Percentiles rank a stretch among this genome's conserved stretches.
Conservation (phyloP, 2,113 vertebrate genomes). For the Lota lota region DNA sequence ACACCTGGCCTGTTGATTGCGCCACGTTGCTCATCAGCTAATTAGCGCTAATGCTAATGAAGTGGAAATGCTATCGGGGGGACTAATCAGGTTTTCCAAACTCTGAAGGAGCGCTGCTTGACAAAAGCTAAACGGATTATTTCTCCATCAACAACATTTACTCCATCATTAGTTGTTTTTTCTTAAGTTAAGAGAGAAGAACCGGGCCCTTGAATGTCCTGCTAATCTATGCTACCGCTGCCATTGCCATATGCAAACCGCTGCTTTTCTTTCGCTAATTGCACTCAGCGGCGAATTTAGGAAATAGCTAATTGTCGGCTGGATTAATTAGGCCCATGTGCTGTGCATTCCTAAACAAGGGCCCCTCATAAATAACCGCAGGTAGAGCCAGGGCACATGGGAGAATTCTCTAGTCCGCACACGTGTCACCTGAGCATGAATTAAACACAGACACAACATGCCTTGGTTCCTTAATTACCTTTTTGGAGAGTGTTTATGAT, state of each 20-base stretch:
- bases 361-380: conserved; percentile 94
- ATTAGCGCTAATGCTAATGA: conserved; percentile 74
- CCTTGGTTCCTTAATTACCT: conserved; percentile 4
- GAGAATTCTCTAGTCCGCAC: conserved; percentile 78
- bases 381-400: conserved; percentile 86
- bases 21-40: conserved; percentile 33
- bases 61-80: conserved; percentile 59
- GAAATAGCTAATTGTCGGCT: conserved; percentile 98
- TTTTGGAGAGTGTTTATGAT: no score
- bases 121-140: conserved; percentile 88
- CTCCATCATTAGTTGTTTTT: conserved; percentile 84
- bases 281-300: conserved; percentile 95
- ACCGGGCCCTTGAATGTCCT: conserved; percentile 60
- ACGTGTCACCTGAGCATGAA: conserved; percentile 79
- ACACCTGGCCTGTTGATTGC: conserved; percentile 10
- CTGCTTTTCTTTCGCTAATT: conserved; percentile 85
- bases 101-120: conserved; percentile 85
- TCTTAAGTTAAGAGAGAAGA: neutral
- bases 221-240: conserved; percentile 87
- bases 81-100: conserved; percentile 84
- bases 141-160: conserved; percentile 95
- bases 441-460: conserved; percentile 75
- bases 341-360: conserved; percentile 90
- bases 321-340: conserved; percentile 96
- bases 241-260: conserved; percentile 89